These are phyloP conservation scores for Linnaemya vulpina DNA, from an alignment of 2,888 invertebrate species.

Conservation along the genomic window DNA sequence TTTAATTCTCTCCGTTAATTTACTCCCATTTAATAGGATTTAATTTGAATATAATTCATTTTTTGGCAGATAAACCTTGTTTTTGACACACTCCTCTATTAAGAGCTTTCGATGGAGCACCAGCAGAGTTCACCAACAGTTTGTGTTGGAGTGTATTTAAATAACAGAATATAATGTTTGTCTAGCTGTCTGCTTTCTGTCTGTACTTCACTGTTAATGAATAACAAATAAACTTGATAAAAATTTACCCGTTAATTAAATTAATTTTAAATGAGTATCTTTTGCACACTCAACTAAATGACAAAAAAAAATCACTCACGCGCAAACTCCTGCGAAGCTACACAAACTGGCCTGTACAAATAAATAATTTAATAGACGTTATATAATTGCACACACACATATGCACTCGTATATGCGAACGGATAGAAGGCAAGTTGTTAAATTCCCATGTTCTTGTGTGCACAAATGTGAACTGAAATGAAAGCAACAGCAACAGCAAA, in stretches of 20 bases:
- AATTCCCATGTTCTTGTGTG: constrained; percentile 9
- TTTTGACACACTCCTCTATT: constrained; percentile 44
- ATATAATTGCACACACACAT: not conserved
- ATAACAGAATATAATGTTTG: constrained; percentile 52
- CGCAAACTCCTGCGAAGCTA: not conserved
- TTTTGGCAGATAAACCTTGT: constrained; percentile 49
- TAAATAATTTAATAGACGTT: constrained; percentile 38
- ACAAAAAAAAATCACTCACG: constrained; percentile 16
- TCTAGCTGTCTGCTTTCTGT: constrained; percentile 68
- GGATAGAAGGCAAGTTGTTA: not conserved
- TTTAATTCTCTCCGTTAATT: constrained; percentile 59
- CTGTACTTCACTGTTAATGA: constrained; percentile 69
- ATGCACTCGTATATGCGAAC: not conserved
- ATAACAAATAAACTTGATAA: constrained; percentile 71
- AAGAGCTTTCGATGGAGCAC: constrained; percentile 2
- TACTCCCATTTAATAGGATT: constrained; percentile 48
- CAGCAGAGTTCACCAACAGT: not conserved
- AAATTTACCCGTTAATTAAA: constrained; percentile 71
- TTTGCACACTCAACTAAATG: constrained; percentile 51
- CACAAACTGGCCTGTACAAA: not conserved
- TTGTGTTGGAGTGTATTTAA: constrained; percentile 45
- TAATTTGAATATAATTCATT: constrained; percentile 43
- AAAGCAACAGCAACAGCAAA: constrained; percentile 3
- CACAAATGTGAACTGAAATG: not conserved
- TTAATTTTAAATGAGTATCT: constrained; percentile 72